These are phyloP conservation scores for Urophycis tenuis DNA, from an alignment of 2,797 vertebrate genomes.

Conservation along the genomic window DNA sequence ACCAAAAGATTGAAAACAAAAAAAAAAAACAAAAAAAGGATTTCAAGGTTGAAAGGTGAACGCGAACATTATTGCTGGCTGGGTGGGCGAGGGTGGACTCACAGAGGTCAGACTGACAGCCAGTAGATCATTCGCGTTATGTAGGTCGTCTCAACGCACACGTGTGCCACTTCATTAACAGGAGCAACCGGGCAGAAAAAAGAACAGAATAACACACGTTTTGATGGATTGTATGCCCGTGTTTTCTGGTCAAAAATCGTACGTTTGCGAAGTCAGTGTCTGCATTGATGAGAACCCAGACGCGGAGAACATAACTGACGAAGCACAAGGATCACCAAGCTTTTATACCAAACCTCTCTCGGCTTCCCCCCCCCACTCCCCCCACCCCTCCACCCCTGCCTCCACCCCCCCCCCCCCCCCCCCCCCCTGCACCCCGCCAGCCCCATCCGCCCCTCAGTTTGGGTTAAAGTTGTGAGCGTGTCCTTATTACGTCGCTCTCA, in stretches of 20 bases:
- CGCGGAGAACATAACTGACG: not conserved
- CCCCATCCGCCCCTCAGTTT: constrained; percentile 18
- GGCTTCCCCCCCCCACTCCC: not conserved
- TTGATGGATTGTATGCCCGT: constrained; percentile 4
- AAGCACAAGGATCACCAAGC: constrained; percentile 28
- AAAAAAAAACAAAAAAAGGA: not conserved
- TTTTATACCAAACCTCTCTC: constrained; percentile 3
- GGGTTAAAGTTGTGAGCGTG: constrained; percentile 41
- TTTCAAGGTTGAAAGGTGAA: not conserved
- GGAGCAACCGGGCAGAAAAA: not conserved
- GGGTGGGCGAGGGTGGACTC: not conserved
- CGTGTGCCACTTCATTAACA: not conserved
- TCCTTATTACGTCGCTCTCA: constrained; percentile 61
- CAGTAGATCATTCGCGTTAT: not conserved
- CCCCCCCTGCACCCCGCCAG: not conserved
- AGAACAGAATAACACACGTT: not conserved
- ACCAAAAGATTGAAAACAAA: not conserved
- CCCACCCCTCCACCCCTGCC: constrained; percentile 4
- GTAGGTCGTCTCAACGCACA: not conserved
- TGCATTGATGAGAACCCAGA: not conserved
- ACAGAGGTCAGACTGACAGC: not conserved
- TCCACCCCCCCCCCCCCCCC: no score
- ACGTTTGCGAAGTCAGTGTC: constrained; percentile 49
- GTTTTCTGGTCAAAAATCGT: constrained; percentile 41
- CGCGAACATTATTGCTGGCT: not conserved